These are phyloP conservation scores for Ametastegia equiseti DNA, from an alignment of 2,888 invertebrate species.

Conservation along the genomic window DNA sequence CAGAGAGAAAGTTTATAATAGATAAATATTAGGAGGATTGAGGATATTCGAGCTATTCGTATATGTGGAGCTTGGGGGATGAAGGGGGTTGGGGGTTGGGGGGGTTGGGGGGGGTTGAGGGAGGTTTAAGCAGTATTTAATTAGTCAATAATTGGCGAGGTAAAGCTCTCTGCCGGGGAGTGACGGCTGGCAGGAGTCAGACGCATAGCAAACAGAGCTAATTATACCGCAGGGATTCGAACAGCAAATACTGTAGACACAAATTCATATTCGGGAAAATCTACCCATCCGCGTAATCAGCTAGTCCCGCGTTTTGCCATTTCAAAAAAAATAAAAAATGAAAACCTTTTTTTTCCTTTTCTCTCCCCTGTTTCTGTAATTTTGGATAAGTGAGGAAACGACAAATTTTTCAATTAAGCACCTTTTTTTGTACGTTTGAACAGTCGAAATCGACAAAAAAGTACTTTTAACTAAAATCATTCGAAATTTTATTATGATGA, in stretches of 20 bases:
- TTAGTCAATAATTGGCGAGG: conserved; percentile 40
- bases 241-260: conserved; percentile 60
- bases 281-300: conserved; percentile 39
- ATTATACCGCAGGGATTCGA: conserved; percentile 65
- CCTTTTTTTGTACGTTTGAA: no score
- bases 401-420: no score
- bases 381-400: neutral
- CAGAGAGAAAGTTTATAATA: neutral
- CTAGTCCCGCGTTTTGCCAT: neutral
- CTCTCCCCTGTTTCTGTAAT: no score
- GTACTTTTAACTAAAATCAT: no score
- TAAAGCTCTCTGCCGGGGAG: conserved; percentile 23
- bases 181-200: conserved; percentile 41
- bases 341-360: no score
- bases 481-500: no score
- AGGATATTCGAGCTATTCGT: neutral
- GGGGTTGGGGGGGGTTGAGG: no score
- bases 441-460: no score
- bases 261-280: conserved; percentile 66
- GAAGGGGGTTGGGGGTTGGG: neutral
- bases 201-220: conserved; percentile 54
- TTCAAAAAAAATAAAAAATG: neutral
- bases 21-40: conserved; percentile 8
- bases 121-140: conserved; percentile 35
- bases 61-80: no score